A percentile compares a stretch with the other conserved stretches of the same genome.
phyloP scores from a whole-genome alignment of 2,113 vertebrate species.

The Neolamprologus fasciatus region DNA sequence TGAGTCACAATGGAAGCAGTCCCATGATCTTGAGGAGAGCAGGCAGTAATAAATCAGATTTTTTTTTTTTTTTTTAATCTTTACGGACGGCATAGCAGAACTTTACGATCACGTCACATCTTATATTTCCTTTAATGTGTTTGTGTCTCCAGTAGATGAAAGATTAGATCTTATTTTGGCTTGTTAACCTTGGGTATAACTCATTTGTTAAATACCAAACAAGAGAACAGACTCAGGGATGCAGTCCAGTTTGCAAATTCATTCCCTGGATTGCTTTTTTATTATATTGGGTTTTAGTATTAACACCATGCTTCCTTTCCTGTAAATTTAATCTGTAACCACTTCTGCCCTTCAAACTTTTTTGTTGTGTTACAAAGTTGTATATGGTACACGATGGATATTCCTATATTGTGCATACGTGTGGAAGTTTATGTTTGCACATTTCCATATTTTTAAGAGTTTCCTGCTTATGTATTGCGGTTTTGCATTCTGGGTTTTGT shows the following conservation, averaged over 20 bases:
- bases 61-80: rapidly evolving
- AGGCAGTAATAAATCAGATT: not conserved
- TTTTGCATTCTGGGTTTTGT: not conserved
- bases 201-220: not conserved
- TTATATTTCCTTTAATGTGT: not conserved
- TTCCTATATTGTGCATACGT: not conserved
- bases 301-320: not conserved
- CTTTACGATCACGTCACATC: not conserved
- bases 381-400: not conserved
- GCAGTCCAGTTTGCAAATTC: not conserved
- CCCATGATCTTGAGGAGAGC: not conserved
- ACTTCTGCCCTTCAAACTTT: not conserved
- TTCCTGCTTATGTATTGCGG: not conserved
- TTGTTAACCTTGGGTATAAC: not conserved
- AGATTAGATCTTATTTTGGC: not conserved
- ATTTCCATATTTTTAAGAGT: not conserved
- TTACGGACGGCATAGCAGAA: not conserved
- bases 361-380: not conserved
- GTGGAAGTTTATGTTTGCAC: not conserved
- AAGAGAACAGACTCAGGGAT: not conserved
- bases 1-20: not conserved
- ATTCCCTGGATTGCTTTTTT: not conserved
- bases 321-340: not conserved
- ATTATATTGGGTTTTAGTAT: not conserved
- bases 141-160: not conserved